A percentile compares a stretch with the other conserved stretches of the same genome.
phyloP scores from a whole-genome alignment of 2,888 invertebrate genomes.

The Diabrotica balteata region DNA sequence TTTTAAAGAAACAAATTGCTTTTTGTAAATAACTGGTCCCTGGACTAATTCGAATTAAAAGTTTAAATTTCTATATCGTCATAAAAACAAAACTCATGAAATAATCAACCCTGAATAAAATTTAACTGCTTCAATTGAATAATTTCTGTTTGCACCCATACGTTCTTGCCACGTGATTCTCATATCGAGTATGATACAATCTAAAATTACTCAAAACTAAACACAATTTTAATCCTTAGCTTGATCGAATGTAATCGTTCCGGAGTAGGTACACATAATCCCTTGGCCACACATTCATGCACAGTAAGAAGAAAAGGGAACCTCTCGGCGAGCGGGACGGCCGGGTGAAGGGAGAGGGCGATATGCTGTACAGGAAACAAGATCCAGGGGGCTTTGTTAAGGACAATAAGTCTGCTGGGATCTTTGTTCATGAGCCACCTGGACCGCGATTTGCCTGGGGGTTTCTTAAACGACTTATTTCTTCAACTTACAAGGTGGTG shows the following conservation, averaged over 20 bases:
- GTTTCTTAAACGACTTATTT: constrained; percentile 22
- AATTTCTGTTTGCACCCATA: too few relatives aligned
- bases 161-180: too few relatives aligned
- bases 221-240: constrained; percentile 14
- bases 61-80: too few relatives aligned
- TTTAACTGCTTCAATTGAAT: too few relatives aligned
- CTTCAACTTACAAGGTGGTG: constrained; percentile 16
- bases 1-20: too few relatives aligned
- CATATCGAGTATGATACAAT: too few relatives aligned
- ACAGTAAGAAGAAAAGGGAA: constrained; percentile 22
- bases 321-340: constrained; percentile 1
- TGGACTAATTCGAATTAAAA: too few relatives aligned
- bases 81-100: too few relatives aligned
- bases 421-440: constrained; percentile 52
- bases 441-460: constrained; percentile 38
- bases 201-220: neutral
- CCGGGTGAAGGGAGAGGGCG: constrained; percentile 18
- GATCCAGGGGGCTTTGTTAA: constrained; percentile 43
- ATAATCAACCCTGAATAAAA: too few relatives aligned
- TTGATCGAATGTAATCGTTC: constrained; percentile 11
- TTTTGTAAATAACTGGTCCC: too few relatives aligned
- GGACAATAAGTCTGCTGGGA: constrained; percentile 48
- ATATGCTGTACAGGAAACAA: constrained; percentile 43
- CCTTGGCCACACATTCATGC: constrained; percentile 19
- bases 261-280: constrained; percentile 12